Evolutionary conservation across 2,113 vertebrate genomes (phyloP).

Genomic region (Halcyon senegalensis): DNA sequence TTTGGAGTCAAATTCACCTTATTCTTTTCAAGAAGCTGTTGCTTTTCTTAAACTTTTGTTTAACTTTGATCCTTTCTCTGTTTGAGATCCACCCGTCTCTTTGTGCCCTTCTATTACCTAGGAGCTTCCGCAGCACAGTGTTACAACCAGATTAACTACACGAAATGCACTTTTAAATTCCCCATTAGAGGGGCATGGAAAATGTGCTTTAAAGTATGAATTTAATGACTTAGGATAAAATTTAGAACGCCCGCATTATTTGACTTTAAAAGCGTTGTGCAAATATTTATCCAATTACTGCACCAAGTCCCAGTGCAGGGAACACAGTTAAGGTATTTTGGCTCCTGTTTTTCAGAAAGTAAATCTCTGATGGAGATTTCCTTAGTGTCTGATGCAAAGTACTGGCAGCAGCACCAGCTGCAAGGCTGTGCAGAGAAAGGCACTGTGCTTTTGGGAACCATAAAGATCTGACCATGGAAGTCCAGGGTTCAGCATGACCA

Average conservation of each 20-base stretch:
- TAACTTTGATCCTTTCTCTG: background rate
- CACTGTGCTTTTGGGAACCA: background rate
- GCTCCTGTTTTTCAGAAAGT: background rate
- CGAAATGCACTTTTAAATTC: background rate
- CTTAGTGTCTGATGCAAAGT: background rate
- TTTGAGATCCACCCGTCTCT: background rate
- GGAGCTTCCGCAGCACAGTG: background rate
- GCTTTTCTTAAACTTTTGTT: background rate
- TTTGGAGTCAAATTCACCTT: background rate
- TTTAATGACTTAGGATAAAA: background rate
- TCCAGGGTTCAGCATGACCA: background rate
- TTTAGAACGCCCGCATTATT: accelerated
- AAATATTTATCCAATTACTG: background rate
- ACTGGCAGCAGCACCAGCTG: background rate
- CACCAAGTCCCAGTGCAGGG: background rate
- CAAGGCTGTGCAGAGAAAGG: background rate
- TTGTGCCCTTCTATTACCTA: background rate
- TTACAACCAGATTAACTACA: background rate
- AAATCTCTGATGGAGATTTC: background rate
- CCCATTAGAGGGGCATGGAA: background rate
- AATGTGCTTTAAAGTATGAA: background rate
- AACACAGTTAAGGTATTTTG: background rate
- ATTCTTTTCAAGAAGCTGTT: background rate
- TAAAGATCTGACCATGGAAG: background rate
- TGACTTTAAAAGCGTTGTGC: background rate